Base-by-base conservation (phyloP, 35 echinoderm and acorn worm genomes). In the Holothuria glaberrima region DNA sequence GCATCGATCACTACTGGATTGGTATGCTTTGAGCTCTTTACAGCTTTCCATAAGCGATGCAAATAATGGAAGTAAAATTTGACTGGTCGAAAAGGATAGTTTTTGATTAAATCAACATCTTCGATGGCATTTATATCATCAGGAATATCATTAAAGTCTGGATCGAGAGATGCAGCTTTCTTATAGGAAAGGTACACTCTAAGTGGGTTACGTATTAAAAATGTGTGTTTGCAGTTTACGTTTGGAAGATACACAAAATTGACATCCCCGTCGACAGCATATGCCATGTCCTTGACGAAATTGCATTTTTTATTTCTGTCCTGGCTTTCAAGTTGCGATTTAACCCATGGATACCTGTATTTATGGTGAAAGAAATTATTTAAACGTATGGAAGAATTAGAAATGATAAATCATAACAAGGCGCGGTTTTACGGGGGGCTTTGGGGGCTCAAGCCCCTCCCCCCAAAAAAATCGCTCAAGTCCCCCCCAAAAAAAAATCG, bases 281-380 rank as follows among this genome's bases (percentile, higher is more conserved):
- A 59, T 9, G 91, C 91, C 84, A 92, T 92, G 83, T 92, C 91
- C 48, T 92, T 92, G 50, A 92, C 35, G 58, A 92, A 92, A 19
- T 64, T 71, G 0, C 58, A 70, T 48, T 60, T 88, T 19, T 92
- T 71, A 17, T 75, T 30, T 19, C 33, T 67, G n/a, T 68, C 61
- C 5, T 33, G 16, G 32, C 66, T 32, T 33, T 92, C 60, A 22
- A 92, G 83, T 70, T 92, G 91, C 21, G 82, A 57, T 38, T 72
- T 87, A 19, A 88, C 83, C 32, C 91, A 70, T 24, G 85, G 29
- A 52, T 58, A 86, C 36, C 91, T 92, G 32, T 19, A 46, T 5
- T 46, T 46, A 46, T 10, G 44, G 44, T 5, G 10, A 10, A 4
- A 46, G 10, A 46, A 46, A 46, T 46, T n/a, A n/a, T n/a, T n/a